Conservation (phyloP, 2,888 invertebrate genomes). For the Anoncus sp. region DNA sequence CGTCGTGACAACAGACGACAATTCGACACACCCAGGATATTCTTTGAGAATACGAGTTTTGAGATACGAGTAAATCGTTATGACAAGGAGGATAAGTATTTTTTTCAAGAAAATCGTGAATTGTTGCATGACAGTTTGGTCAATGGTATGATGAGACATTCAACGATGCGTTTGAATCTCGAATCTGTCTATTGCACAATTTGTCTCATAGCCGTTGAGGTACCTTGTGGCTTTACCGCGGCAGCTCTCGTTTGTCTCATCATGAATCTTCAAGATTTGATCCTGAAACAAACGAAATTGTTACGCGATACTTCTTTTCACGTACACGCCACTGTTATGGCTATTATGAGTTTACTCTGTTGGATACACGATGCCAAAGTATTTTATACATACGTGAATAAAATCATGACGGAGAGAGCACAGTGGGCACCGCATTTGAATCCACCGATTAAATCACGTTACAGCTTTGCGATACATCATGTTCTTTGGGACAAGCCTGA, state of each 20-base stretch:
- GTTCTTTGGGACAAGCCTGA: conserved; percentile 86
- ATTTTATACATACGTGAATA: conserved; percentile 86
- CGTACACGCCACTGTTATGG: conserved; percentile 86
- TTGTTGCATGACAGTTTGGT: conserved; percentile 83
- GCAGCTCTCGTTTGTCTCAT: conserved; percentile 85
- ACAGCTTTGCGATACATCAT: conserved; percentile 85
- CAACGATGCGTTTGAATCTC: conserved; percentile 83
- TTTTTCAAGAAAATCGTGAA: conserved; percentile 84
- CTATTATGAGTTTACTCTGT: conserved; percentile 86
- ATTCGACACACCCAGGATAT: conserved; percentile 85
- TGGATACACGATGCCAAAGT: conserved; percentile 86
- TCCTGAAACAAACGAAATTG: conserved; percentile 81
- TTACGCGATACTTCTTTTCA: conserved; percentile 82
- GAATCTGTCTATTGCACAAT: conserved; percentile 85
- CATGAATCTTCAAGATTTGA: conserved; percentile 86
- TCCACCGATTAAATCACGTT: conserved; percentile 85
- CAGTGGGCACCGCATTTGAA: conserved; percentile 87
- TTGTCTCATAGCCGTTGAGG: conserved; percentile 85
- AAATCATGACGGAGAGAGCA: conserved; percentile 85
- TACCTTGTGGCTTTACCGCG: conserved; percentile 87
- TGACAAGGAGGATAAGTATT: conserved; percentile 83
- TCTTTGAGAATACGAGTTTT: conserved; percentile 82
- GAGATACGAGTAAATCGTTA: conserved; percentile 82
- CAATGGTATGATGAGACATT: conserved; percentile 84
- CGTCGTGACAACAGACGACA: conserved; percentile 83